Percentiles rank a stretch among this genome's conserved stretches.
These are phyloP conservation scores for Elaeidobius kamerunicus DNA, from an alignment of 2,888 invertebrate genomes.

Conservation along the genomic window DNA sequence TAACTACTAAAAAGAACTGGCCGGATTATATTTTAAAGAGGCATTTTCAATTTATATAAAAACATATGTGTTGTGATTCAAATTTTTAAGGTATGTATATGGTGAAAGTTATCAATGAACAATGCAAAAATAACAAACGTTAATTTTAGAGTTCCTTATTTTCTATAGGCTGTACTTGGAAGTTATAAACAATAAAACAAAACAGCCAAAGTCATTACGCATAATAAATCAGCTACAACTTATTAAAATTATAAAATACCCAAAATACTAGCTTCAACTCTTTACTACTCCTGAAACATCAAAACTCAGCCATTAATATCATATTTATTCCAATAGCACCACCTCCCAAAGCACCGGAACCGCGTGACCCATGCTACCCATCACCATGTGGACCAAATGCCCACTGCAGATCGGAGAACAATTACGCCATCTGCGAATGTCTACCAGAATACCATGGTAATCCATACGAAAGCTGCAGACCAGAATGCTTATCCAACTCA, in stretches of 20 bases:
- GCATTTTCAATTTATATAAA: too few species aligned
- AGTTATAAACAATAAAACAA: neutral
- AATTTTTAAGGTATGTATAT: too few species aligned
- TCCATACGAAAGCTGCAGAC: conserved; percentile 73
- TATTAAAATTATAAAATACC: too few species aligned
- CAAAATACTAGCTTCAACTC: neutral
- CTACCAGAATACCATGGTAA: conserved; percentile 69
- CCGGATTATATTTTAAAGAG: too few species aligned
- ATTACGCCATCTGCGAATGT: conserved; percentile 72
- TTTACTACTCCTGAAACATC: neutral
- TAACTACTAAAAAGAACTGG: too few species aligned
- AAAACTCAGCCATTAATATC: neutral
- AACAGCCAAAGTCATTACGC: neutral
- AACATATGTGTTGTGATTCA: too few species aligned
- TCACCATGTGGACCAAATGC: conserved; percentile 82
- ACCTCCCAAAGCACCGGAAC: conserved; percentile 48
- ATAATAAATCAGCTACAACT: neutral
- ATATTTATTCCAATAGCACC: conserved; percentile 41
- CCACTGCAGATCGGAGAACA: conserved; percentile 68
- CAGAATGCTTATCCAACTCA: conserved; percentile 81
- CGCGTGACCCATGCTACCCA: conserved; percentile 71
- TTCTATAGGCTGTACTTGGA: too few species aligned
- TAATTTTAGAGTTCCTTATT: too few species aligned
- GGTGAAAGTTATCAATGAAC: too few species aligned
- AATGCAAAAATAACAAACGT: too few species aligned